Conservation (phyloP, 2,888 invertebrate genomes). For the Pandemis heparana region DNA sequence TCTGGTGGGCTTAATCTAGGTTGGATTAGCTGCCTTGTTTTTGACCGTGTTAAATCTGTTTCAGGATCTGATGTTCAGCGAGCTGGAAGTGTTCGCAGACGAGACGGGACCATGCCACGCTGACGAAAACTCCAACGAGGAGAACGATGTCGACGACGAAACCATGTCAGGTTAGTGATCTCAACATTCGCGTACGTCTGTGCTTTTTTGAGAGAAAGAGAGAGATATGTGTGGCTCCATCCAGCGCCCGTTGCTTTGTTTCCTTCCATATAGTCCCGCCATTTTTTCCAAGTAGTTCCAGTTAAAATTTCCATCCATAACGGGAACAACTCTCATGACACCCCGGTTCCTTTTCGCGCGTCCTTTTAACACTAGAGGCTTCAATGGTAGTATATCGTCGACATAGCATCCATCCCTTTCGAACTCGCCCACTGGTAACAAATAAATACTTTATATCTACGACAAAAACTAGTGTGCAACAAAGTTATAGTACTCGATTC, state of each 20-base stretch:
- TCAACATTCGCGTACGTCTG: too few relatives aligned
- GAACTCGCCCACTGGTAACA: too few relatives aligned
- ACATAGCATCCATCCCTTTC: too few relatives aligned
- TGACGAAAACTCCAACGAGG: slow-evolving; percentile 91
- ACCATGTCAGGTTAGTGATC: slow-evolving; percentile 90
- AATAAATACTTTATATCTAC: too few relatives aligned
- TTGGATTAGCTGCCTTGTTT: too few relatives aligned
- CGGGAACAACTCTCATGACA: background rate
- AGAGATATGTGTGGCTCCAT: background rate
- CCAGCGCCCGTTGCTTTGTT: background rate
- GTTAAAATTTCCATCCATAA: background rate
- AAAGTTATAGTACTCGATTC: too few relatives aligned
- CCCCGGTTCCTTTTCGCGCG: slow-evolving; percentile 10
- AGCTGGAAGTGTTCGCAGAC: slow-evolving; percentile 87
- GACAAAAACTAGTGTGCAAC: too few relatives aligned
- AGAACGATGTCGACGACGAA: slow-evolving; percentile 95
- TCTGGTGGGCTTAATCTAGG: too few relatives aligned
- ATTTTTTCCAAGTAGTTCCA: background rate
- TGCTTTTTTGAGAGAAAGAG: background rate
- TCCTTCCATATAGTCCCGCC: background rate
- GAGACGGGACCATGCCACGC: slow-evolving; percentile 83
- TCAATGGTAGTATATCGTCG: too few relatives aligned
- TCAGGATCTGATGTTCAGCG: slow-evolving; percentile 83
- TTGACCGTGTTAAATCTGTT: background rate
- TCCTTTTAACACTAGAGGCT: background rate